A percentile compares a stretch with the other conserved stretches of the same genome.
Conservation (phyloP, 1,140 invertebrate genomes). For the Drosophila punjabiensis region DNA sequence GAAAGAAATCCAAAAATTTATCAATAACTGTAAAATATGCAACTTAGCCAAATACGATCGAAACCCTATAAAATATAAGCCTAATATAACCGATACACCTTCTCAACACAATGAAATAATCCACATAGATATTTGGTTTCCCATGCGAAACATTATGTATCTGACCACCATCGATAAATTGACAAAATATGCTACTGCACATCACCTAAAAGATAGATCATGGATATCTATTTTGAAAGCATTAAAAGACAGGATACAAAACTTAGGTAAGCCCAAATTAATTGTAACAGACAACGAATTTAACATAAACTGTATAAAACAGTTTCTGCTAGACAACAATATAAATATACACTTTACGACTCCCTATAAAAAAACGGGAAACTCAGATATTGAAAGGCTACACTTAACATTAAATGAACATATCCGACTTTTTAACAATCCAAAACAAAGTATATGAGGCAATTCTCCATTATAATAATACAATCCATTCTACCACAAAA, state of each 20-base stretch:
- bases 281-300: too few relatives aligned
- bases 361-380: neutral
- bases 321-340: neutral
- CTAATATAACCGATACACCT: neutral
- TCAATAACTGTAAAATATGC: slow-evolving; percentile 13
- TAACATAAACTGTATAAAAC: too few relatives aligned
- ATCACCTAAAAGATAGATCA: too few relatives aligned
- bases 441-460: neutral
- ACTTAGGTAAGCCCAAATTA: too few relatives aligned
- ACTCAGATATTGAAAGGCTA: neutral
- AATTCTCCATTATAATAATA: too few relatives aligned
- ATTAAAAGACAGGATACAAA: too few relatives aligned
- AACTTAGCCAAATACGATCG: slow-evolving; percentile 6
- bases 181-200: too few relatives aligned
- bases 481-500: too few relatives aligned
- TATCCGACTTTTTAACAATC: neutral
- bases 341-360: neutral
- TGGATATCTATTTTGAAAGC: too few relatives aligned
- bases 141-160: too few relatives aligned
- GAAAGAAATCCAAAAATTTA: slow-evolving; percentile 15
- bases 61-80: slow-evolving; percentile 3
- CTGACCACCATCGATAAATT: too few relatives aligned
- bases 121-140: too few relatives aligned
- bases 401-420: neutral
- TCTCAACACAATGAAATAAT: neutral